Percentiles rank a stretch among this genome's conserved stretches.
phyloP scores from a whole-genome alignment of 1,140 invertebrate species.

The Planococcus citri region DNA sequence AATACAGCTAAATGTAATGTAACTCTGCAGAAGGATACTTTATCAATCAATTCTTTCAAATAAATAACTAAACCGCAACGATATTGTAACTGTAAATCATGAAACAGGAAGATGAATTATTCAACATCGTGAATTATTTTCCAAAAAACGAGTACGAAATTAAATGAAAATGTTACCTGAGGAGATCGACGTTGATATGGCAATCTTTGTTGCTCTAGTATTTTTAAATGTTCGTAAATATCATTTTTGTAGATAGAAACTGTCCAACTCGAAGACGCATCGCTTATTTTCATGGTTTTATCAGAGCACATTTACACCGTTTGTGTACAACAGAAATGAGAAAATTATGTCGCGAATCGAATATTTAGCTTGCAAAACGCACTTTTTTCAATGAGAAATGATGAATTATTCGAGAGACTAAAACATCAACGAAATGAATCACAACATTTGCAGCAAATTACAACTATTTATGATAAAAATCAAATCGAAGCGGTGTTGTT shows the following conservation, averaged over 20 bases:
- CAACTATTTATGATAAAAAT: too few species aligned
- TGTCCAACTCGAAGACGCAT: background rate
- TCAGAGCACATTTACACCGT: background rate
- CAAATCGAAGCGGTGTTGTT: too few species aligned
- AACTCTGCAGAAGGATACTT: background rate
- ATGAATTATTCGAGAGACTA: too few species aligned
- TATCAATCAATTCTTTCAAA: background rate
- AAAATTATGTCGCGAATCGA: too few species aligned
- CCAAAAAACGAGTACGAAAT: background rate
- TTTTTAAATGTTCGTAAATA: constrained; percentile 10
- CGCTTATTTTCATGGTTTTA: background rate
- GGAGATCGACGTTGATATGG: background rate
- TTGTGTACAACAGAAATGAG: too few species aligned
- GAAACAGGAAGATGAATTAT: background rate
- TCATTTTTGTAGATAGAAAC: background rate
- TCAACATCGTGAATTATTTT: background rate
- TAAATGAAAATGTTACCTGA: background rate
- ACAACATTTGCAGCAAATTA: too few species aligned
- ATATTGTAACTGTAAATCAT: background rate
- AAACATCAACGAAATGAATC: too few species aligned
- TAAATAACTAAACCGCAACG: background rate
- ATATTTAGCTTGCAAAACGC: too few species aligned
- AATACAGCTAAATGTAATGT: constrained; percentile 9
- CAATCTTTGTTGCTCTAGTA: background rate
- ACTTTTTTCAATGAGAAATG: too few species aligned